phyloP scores from a whole-genome alignment of 2,113 vertebrate genomes.

The Muntiacus reevesi region DNA sequence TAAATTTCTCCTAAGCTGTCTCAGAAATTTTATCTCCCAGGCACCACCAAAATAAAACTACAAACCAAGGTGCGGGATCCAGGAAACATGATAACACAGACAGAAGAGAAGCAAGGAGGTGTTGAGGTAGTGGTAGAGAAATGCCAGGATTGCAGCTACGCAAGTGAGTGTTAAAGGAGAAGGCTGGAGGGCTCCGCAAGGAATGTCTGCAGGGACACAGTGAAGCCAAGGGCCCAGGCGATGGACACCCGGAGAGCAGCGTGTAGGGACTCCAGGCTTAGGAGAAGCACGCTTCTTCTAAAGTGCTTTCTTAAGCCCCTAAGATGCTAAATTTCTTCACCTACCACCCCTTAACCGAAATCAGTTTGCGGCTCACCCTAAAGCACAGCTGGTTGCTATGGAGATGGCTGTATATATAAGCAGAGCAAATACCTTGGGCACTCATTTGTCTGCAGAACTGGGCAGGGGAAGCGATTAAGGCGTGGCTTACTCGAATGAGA shows the following conservation, averaged over 20 bases:
- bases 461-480: background rate
- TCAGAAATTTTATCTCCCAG: background rate
- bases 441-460: constrained; percentile 23
- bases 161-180: accelerated
- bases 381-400: constrained; percentile 59
- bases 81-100: background rate
- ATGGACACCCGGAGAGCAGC: no score
- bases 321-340: background rate
- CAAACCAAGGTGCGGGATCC: background rate
- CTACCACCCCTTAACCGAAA: background rate
- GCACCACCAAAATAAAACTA: background rate
- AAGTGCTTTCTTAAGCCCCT: background rate
- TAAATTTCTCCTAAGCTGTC: background rate
- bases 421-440: constrained; percentile 11
- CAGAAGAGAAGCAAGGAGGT: background rate
- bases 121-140: background rate
- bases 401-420: constrained; percentile 29
- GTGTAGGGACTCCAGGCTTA: background rate
- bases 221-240: background rate
- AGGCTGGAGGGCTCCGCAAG: background rate
- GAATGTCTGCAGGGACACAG: background rate
- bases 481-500: background rate
- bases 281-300: background rate
- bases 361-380: background rate
- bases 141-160: background rate